A percentile compares a stretch with the other conserved stretches of the same genome.
Conservation (phyloP, 2,888 invertebrate species). For the Podabrus alpinus region DNA sequence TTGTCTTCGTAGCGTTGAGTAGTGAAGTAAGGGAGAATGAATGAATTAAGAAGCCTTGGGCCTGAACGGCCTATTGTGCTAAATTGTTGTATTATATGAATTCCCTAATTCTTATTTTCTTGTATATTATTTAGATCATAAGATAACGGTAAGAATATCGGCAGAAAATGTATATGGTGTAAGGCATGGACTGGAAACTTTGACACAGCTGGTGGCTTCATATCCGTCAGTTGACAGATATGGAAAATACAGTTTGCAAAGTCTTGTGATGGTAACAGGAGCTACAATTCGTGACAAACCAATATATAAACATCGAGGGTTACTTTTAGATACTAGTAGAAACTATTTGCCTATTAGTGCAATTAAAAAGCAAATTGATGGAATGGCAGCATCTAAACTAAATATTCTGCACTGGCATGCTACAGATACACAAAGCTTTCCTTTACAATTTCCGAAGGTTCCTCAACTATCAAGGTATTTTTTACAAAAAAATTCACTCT, state of each 20-base stretch:
- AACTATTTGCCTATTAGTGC: conserved; percentile 78
- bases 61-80: no score
- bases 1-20: no score
- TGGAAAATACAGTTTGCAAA: conserved; percentile 48
- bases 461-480: conserved; percentile 73
- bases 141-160: conserved; percentile 60
- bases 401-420: conserved; percentile 94
- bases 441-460: conserved; percentile 74
- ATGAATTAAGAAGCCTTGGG: no score
- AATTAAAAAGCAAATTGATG: conserved; percentile 76
- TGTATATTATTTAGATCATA: conserved; percentile 50
- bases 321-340: conserved; percentile 86
- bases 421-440: conserved; percentile 91
- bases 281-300: conserved; percentile 79
- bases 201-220: conserved; percentile 68
- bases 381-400: conserved; percentile 85
- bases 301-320: conserved; percentile 80
- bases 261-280: conserved; percentile 65
- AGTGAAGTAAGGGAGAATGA: no score
- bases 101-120: not conserved
- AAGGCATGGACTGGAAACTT: conserved; percentile 76
- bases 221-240: conserved; percentile 34
- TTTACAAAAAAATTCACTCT: not conserved
- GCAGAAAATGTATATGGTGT: conserved; percentile 72
- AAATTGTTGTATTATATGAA: no score